Percentiles rank a stretch among this genome's conserved stretches.
phyloP scores from a whole-genome alignment of 2,113 vertebrate genomes.

The Lampris megalopsis region DNA sequence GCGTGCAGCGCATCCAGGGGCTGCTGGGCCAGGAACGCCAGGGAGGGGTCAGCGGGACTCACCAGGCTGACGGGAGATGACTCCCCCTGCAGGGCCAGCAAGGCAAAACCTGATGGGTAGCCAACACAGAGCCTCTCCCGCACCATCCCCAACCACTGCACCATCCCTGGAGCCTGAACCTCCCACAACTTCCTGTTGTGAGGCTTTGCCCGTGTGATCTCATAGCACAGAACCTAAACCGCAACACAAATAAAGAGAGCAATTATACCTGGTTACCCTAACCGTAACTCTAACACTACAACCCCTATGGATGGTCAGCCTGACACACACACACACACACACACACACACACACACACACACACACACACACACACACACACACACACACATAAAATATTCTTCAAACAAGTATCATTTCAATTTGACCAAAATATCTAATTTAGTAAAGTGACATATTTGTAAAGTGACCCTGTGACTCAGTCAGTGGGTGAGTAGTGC shows the following conservation, averaged over 20 bases:
- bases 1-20: constrained; percentile 94
- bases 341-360: too few relatives aligned
- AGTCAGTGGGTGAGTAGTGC: too few relatives aligned
- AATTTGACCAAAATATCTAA: too few relatives aligned
- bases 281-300: too few relatives aligned
- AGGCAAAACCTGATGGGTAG: constrained; percentile 94
- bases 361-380: too few relatives aligned
- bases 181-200: constrained; percentile 89
- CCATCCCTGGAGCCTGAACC: constrained; percentile 88
- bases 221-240: constrained; percentile 88
- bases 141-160: constrained; percentile 93
- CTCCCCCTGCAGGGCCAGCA: constrained; percentile 94
- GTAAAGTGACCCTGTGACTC: too few relatives aligned
- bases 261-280: too few relatives aligned
- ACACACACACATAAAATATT: too few relatives aligned
- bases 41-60: constrained; percentile 90
- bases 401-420: too few relatives aligned
- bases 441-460: too few relatives aligned
- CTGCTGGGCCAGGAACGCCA: constrained; percentile 93
- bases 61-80: constrained; percentile 93
- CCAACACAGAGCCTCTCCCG: constrained; percentile 93
- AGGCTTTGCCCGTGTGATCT: constrained; percentile 89
- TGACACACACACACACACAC: too few relatives aligned
- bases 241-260: neutral
- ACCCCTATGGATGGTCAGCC: too few relatives aligned